Base-by-base conservation (phyloP, 1,140 invertebrate species). In the Drosophila micromelanica region DNA sequence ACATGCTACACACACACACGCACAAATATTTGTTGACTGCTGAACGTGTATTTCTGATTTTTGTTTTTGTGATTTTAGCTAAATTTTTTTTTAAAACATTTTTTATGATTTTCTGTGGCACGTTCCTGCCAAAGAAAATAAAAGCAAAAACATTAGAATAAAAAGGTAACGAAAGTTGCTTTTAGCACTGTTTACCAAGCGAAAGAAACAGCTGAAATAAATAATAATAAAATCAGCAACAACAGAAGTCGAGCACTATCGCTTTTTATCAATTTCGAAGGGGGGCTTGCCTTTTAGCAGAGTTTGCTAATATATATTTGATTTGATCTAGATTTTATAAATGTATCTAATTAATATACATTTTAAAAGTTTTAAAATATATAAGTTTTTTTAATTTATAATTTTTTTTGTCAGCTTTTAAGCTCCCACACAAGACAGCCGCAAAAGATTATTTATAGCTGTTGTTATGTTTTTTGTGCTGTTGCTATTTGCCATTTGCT, bases 81-180 rank as follows among this genome's bases (percentile, higher is more conserved):
- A 30, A 12, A 20, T 2, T 23, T 55, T 77, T 71, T 40, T 49
- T 54, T 9, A 17, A 5, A 8, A 13, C 11, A 7, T 46, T 48
- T 42, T 57, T 56, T 56, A 42, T 43, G n/a, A 45, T 52, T 51
- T 73, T 68, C 52, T 61, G 27, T 43, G 57, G 62, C 74, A 76
- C 74, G 74, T 76, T 76, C 57, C 74, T 68, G 70, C 35, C n/a
- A 57, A 60, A 60, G 55, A 73, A 62, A 73, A 73, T 65, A 73
- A 77, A 74, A 77, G 56, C 70, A 69, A 54, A 48, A 37, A 73
- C 48, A 67, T 35, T 38, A 62, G 5, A 67, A 9, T 12, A 67
- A 63, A 59, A 73, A 67, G 56, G 52, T 46, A 78, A 72, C 57
- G 73, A 72, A 78, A 75, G 73, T 78, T 38, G 61, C 48, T 67